phyloP scores from a whole-genome alignment of 2,113 vertebrate species.

The Pungitius pungitius region DNA sequence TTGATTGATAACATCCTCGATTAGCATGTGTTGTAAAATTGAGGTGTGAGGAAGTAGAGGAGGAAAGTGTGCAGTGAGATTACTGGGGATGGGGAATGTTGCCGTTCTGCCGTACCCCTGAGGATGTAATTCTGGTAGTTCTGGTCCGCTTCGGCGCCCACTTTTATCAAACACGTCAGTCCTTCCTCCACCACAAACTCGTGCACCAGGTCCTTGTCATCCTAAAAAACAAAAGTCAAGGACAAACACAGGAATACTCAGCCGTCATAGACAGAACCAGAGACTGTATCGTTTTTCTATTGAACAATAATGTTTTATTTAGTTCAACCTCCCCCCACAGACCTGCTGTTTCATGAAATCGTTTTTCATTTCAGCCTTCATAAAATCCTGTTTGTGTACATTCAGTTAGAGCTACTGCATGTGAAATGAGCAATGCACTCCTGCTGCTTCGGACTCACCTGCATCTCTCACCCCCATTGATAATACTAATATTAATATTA shows the following conservation, averaged over 20 bases:
- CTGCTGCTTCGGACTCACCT: slow-evolving; percentile 37
- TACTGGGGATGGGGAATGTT: slow-evolving; percentile 2
- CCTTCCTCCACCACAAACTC: slow-evolving; percentile 97
- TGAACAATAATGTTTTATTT: not conserved
- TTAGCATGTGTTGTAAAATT: slow-evolving; percentile 31
- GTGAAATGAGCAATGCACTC: not conserved
- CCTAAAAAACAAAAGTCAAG: slow-evolving; percentile 77
- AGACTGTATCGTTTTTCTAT: not conserved
- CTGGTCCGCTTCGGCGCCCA: slow-evolving; percentile 96
- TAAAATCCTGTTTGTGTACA: not conserved
- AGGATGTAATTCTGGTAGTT: slow-evolving; percentile 99
- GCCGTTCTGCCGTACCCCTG: slow-evolving; percentile 89
- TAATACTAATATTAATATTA: not conserved
- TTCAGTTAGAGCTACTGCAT: not conserved
- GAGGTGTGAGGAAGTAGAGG: slow-evolving; percentile 25
- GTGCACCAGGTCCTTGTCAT: slow-evolving; percentile 98
- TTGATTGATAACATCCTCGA: slow-evolving; percentile 69
- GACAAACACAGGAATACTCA: not conserved
- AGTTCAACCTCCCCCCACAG: not conserved
- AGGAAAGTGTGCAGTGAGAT: slow-evolving; percentile 20
- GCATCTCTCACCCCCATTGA: slow-evolving; percentile 65
- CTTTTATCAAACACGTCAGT: slow-evolving; percentile 95
- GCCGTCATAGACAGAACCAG: not conserved
- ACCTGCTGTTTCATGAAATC: not conserved
- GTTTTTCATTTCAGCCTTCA: not conserved